Evolutionary conservation across 1,140 invertebrate genomes (phyloP).

Genomic region (Heliconius hewitsoni): DNA sequence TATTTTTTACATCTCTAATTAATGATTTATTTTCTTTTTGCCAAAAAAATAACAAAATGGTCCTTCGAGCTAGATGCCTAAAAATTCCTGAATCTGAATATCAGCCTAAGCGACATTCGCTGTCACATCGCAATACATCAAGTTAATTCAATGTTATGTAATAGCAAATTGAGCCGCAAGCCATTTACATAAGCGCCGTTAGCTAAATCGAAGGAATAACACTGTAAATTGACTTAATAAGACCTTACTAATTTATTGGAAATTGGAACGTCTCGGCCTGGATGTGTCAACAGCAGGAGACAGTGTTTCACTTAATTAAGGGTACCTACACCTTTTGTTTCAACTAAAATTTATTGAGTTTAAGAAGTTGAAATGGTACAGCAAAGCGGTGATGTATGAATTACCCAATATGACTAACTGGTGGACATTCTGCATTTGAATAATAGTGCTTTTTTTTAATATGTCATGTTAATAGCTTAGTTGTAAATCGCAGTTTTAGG

Average conservation of each 20-base stretch:
- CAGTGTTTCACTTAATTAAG: conserved; percentile 5
- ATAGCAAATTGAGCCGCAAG: conserved; percentile 32
- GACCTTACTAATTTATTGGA: conserved; percentile 31
- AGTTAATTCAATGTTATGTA: conserved; percentile 29
- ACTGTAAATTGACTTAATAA: conserved; percentile 33
- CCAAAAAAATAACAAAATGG: neutral
- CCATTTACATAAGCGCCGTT: conserved; percentile 32
- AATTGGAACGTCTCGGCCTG: conserved; percentile 27
- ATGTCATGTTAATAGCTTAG: no score
- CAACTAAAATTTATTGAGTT: neutral
- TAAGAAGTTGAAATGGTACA: neutral
- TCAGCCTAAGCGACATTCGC: neutral
- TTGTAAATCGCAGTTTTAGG: no score
- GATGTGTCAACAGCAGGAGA: conserved; percentile 26
- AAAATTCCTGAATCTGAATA: neutral
- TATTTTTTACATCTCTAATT: no score
- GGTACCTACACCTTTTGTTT: conserved; percentile 15
- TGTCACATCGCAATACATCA: conserved; percentile 11
- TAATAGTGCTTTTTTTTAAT: neutral
- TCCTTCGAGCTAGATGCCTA: neutral
- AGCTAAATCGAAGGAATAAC: conserved; percentile 34
- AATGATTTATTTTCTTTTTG: no score
- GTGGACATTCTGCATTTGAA: neutral
- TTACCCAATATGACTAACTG: neutral
- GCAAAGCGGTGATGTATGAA: neutral